Evolutionary conservation across 2,888 invertebrate genomes (phyloP).

Genomic region (Auanema sp.): DNA sequence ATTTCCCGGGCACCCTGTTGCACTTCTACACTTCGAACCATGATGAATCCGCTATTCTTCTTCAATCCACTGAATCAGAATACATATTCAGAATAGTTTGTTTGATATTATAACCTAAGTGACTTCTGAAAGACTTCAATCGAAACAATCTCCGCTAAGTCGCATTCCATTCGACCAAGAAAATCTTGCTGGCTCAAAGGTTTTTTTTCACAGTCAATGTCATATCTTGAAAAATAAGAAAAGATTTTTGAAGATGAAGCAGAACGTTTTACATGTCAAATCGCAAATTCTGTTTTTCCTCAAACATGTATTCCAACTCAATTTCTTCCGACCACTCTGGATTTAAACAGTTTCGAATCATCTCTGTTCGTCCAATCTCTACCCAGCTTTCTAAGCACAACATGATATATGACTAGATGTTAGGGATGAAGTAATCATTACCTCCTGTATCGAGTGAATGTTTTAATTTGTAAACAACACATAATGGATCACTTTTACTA

Average conservation of each 20-base stretch:
- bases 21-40: constrained; percentile 47
- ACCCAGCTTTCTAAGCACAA: constrained; percentile 26
- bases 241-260: background rate
- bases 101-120: constrained; percentile 18
- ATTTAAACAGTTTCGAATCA: constrained; percentile 54
- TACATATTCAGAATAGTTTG: background rate
- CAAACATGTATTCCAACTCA: constrained; percentile 56
- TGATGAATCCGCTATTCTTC: constrained; percentile 38
- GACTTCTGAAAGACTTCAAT: constrained; percentile 27
- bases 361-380: constrained; percentile 59
- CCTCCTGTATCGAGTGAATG: constrained; percentile 7
- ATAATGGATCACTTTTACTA: constrained; percentile 60
- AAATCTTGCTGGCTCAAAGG: constrained; percentile 65
- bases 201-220: constrained; percentile 41
- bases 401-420: background rate
- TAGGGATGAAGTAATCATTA: background rate
- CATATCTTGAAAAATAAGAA: constrained; percentile 49
- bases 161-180: constrained; percentile 69
- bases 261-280: constrained; percentile 50
- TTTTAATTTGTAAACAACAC: constrained; percentile 38
- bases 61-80: constrained; percentile 32
- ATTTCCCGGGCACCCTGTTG: constrained; percentile 44
- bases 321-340: constrained; percentile 56
- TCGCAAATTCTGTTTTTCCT: constrained; percentile 52
- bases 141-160: constrained; percentile 70